These are phyloP conservation scores for Ditylenchus dipsaci DNA, from an alignment of 1,140 invertebrate genomes.

Conservation along the genomic window DNA sequence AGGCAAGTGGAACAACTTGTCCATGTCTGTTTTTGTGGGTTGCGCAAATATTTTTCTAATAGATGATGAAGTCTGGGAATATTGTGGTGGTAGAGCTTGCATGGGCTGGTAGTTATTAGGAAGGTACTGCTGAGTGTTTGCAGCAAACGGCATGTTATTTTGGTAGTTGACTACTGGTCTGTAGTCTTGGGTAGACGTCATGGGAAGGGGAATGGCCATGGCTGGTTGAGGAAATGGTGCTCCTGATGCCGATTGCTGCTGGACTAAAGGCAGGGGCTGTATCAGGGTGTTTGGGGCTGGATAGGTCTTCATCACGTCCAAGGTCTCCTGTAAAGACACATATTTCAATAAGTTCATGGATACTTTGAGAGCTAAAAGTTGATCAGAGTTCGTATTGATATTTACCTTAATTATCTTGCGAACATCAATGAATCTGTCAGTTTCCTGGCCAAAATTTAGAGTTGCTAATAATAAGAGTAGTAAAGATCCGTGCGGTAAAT, in stretches of 20 bases:
- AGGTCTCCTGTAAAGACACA: conserved; percentile 15
- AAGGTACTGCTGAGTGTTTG: not conserved
- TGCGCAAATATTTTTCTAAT: conserved; percentile 21
- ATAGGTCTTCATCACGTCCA: conserved; percentile 36
- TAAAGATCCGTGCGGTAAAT: no score
- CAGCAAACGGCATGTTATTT: not conserved
- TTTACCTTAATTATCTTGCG: not conserved
- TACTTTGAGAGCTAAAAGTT: not conserved
- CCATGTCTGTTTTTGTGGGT: conserved; percentile 27
- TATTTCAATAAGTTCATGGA: not conserved
- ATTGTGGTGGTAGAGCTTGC: not conserved
- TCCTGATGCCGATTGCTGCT: not conserved
- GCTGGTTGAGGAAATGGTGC: not conserved
- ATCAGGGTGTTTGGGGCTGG: conserved; percentile 16
- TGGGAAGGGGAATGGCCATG: not conserved
- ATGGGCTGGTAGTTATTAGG: not conserved
- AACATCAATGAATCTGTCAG: not conserved
- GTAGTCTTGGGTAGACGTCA: not conserved
- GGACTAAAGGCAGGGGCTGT: conserved; percentile 18
- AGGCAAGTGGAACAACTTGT: conserved; percentile 35
- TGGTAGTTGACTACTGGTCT: not conserved
- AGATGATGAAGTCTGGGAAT: conserved; percentile 3
- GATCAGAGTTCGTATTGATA: not conserved
- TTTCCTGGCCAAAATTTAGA: not conserved
- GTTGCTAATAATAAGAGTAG: not conserved